Evolutionary conservation across 2,888 invertebrate species (phyloP).

Genomic region (Eristalinus aeneus): DNA sequence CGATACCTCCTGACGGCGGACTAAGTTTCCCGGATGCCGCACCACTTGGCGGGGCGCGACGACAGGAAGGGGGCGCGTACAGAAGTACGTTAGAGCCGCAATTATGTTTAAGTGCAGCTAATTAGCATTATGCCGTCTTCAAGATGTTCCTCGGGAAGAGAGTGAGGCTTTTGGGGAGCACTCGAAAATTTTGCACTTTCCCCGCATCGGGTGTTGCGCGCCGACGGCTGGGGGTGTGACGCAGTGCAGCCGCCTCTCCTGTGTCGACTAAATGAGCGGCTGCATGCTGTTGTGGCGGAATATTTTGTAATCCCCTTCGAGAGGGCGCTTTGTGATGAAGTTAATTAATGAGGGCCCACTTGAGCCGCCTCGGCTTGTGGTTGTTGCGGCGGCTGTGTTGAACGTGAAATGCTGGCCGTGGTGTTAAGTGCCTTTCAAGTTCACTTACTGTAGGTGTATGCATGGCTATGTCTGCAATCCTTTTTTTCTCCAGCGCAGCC

Average conservation of each 20-base stretch:
- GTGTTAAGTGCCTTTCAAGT: not conserved
- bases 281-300: constrained; percentile 56
- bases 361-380: not conserved
- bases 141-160: not conserved
- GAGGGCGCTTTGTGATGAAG: constrained; percentile 60
- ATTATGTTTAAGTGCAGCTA: constrained; percentile 69
- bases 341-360: constrained; percentile 58
- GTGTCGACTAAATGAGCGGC: constrained; percentile 20
- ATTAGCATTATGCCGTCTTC: constrained; percentile 63
- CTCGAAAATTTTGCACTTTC: not conserved
- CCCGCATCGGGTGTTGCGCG: not conserved
- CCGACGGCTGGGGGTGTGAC: not conserved
- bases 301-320: constrained; percentile 67
- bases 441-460: not conserved
- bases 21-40: constrained; percentile 53
- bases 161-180: not conserved
- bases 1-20: constrained; percentile 19
- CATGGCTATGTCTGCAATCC: not conserved
- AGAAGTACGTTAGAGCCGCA: constrained; percentile 41
- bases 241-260: not conserved
- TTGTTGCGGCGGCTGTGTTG: not conserved
- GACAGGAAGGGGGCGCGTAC: not conserved
- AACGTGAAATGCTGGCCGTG: not conserved
- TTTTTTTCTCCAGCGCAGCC: not conserved
- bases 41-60: not conserved